Percentiles rank a stretch among this genome's conserved stretches.
These are phyloP conservation scores for Blennius ocellaris DNA, from an alignment of 2,113 vertebrate species.

Conservation along the genomic window DNA sequence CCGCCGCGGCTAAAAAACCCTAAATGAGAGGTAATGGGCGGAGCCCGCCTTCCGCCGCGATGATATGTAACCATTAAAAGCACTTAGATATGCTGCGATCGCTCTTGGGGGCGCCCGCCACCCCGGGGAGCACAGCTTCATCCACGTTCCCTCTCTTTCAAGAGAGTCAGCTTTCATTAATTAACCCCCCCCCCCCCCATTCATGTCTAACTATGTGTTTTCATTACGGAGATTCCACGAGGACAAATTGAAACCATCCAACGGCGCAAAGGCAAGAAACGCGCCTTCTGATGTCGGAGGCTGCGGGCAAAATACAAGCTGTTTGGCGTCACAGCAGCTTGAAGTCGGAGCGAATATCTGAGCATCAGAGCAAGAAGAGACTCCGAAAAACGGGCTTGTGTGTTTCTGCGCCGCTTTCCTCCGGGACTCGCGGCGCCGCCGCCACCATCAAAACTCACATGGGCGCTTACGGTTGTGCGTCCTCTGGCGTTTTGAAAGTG, in stretches of 20 bases:
- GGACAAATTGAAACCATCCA: constrained; percentile 10
- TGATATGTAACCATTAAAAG: not conserved
- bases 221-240: not conserved
- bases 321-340: constrained; percentile 28
- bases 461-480: too few relatives aligned
- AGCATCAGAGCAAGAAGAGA: constrained; percentile 27
- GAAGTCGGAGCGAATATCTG: constrained; percentile 24
- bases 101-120: too few relatives aligned
- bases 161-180: too few relatives aligned
- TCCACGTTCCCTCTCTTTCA: too few relatives aligned
- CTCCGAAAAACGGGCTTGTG: not conserved
- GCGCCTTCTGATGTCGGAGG: constrained; percentile 33
- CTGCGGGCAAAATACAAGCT: constrained; percentile 41
- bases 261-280: constrained; percentile 11
- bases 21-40: constrained; percentile 10
- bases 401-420: not conserved
- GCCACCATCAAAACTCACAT: too few relatives aligned
- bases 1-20: constrained; percentile 28
- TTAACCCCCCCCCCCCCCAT: too few relatives aligned
- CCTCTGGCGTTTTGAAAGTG: too few relatives aligned
- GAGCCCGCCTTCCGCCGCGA: not conserved
- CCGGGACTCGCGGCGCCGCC: too few relatives aligned
- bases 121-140: too few relatives aligned
- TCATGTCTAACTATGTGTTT: constrained; percentile 1
- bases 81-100: too few relatives aligned